A percentile compares a stretch with the other conserved stretches of the same genome.
Conservation (phyloP, 2,888 invertebrate genomes). For the Dendrolimus houi region DNA sequence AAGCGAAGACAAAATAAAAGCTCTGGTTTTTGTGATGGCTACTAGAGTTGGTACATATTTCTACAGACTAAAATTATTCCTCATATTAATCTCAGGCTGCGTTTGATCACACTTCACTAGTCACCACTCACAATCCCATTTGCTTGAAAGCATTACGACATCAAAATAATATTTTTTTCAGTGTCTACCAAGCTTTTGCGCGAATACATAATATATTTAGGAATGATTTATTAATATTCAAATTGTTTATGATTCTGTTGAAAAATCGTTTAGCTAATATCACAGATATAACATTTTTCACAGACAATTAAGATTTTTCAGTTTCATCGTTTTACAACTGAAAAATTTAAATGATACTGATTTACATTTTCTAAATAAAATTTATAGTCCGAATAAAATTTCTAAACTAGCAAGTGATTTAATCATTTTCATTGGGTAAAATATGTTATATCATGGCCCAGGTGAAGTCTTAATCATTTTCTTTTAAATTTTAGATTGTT, state of each 20-base stretch:
- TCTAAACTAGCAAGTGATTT: no score
- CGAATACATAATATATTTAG: neutral
- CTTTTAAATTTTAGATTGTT: no score
- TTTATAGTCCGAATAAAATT: no score
- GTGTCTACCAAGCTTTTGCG: neutral
- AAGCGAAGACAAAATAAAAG: no score
- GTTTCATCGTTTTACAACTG: no score
- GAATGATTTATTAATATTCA: neutral
- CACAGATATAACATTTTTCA: neutral
- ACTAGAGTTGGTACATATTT: neutral
- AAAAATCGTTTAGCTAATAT: neutral
- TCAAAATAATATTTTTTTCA: neutral
- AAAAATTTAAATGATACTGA: no score
- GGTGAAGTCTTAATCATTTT: no score
- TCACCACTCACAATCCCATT: neutral
- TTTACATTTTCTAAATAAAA: no score
- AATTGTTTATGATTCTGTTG: neutral
- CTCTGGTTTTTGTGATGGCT: no score
- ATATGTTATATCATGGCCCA: no score
- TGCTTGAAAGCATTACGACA: neutral
- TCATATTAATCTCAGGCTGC: neutral
- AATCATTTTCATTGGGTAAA: no score
- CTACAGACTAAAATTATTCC: neutral
- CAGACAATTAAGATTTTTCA: no score
- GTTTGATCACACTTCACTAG: neutral